Evolutionary conservation across 1,140 invertebrate genomes (phyloP).

Genomic region (Sipha flava): DNA sequence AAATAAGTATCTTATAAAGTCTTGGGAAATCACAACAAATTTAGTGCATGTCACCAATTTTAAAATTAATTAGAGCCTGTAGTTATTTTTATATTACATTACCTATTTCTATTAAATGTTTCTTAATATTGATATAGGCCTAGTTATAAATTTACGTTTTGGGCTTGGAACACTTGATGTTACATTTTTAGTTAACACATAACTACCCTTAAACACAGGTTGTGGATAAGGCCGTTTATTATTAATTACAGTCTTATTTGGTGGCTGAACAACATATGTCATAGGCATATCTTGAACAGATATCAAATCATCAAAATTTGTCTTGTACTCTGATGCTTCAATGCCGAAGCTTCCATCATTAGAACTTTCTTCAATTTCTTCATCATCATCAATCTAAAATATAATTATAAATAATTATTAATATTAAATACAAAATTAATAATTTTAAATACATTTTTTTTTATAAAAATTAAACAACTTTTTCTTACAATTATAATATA

Average conservation of each 20-base stretch:
- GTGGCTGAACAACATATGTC: background rate
- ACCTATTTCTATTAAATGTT: background rate
- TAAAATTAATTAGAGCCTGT: background rate
- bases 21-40: background rate
- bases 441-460: background rate
- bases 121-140: conserved; percentile 28
- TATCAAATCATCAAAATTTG: conserved; percentile 26
- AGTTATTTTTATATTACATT: background rate
- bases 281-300: conserved; percentile 22
- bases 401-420: background rate
- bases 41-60: background rate
- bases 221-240: conserved; percentile 14
- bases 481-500: too few relatives aligned
- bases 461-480: too few relatives aligned
- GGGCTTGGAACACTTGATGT: background rate
- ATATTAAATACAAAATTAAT: background rate
- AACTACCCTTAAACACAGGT: conserved; percentile 1
- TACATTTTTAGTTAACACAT: conserved; percentile 23
- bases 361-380: conserved; percentile 13
- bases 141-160: conserved; percentile 23
- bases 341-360: conserved; percentile 24
- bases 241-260: conserved; percentile 18
- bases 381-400: conserved; percentile 10
- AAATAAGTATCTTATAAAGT: background rate
- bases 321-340: conserved; percentile 19